phyloP scores from a whole-genome alignment of 2,888 invertebrate genomes.

The Bembecia ichneumoniformis region DNA sequence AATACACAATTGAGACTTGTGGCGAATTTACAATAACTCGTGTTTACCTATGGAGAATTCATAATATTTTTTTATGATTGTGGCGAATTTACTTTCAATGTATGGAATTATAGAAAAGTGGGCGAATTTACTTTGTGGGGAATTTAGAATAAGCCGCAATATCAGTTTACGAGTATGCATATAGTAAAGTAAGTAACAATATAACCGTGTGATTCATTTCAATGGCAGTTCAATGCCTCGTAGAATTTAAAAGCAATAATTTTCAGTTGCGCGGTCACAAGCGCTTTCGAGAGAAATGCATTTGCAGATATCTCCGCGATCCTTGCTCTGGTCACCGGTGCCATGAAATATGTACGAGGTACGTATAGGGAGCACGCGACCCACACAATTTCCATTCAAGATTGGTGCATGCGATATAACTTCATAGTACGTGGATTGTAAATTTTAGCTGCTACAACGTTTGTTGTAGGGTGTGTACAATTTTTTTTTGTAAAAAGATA shows the following conservation, averaged over 20 bases:
- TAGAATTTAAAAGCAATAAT: slow-evolving; percentile 7
- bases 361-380: slow-evolving; percentile 2
- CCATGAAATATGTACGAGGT: slow-evolving; percentile 13
- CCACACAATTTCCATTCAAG: slow-evolving; percentile 10
- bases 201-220: neutral
- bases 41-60: too few relatives aligned
- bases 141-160: too few relatives aligned
- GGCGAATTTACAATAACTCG: too few relatives aligned
- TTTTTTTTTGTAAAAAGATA: neutral
- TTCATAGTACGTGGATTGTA: slow-evolving; percentile 6
- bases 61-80: too few relatives aligned
- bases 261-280: slow-evolving; percentile 7
- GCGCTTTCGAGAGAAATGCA: slow-evolving; percentile 1
- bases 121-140: too few relatives aligned
- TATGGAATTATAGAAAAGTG: too few relatives aligned
- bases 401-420: slow-evolving; percentile 10
- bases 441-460: slow-evolving; percentile 3
- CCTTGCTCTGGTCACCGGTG: slow-evolving; percentile 2
- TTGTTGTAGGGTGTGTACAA: neutral
- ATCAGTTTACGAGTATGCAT: too few relatives aligned
- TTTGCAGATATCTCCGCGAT: neutral
- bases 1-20: too few relatives aligned
- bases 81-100: too few relatives aligned
- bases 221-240: slow-evolving; percentile 4
- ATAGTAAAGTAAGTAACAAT: too few relatives aligned